These are phyloP conservation scores for Petrocephalus zakoni DNA, from an alignment of 2,113 vertebrate species.

Conservation along the genomic window DNA sequence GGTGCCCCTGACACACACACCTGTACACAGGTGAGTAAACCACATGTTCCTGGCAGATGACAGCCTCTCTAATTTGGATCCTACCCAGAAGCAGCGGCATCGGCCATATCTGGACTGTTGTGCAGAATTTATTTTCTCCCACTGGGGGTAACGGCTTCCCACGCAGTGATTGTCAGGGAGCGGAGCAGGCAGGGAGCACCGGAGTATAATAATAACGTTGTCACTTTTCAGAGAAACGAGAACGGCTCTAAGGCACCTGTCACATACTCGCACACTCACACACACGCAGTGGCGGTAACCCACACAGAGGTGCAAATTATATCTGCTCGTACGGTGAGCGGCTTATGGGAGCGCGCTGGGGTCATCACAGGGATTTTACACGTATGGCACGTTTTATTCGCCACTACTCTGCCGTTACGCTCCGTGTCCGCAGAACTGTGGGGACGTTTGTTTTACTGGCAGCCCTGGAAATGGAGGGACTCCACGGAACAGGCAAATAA, in stretches of 20 bases:
- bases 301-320: constrained; percentile 3
- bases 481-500: neutral
- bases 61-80: constrained; percentile 1
- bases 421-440: neutral
- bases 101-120: neutral
- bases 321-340: neutral
- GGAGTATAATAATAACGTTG: neutral
- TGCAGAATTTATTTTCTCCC: constrained; percentile 11
- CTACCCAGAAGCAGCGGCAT: neutral
- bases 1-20: neutral
- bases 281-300: neutral
- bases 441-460: neutral
- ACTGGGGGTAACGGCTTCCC: constrained; percentile 9
- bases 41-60: neutral
- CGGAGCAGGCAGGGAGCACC: neutral
- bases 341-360: neutral
- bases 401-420: neutral
- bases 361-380: neutral
- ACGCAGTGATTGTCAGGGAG: neutral
- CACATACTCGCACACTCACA: neutral
- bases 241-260: neutral
- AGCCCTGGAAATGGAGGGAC: neutral
- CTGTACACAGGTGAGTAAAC: neutral
- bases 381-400: neutral
- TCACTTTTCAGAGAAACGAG: constrained; percentile 6